phyloP scores from a whole-genome alignment of 2,888 invertebrate genomes.

The Caenorhabditis sp. region DNA sequence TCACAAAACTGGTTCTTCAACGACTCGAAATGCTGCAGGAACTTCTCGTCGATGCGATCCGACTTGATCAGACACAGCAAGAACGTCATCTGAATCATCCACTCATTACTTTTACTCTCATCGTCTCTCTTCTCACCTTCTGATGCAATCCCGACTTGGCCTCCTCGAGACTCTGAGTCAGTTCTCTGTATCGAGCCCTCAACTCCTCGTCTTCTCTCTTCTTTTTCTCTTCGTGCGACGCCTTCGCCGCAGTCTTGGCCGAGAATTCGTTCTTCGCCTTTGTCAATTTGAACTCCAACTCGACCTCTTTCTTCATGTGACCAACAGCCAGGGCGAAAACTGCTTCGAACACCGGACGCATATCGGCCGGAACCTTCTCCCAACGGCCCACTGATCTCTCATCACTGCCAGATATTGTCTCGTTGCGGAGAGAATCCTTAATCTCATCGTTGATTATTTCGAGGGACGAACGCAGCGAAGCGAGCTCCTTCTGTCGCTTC shows the following conservation, averaged over 20 bases:
- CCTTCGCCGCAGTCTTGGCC: conserved; percentile 12
- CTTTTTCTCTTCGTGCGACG: conserved; percentile 36
- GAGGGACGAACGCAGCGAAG: conserved; percentile 16
- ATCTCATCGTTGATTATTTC: conserved; percentile 45
- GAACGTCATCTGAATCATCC: conserved; percentile 28
- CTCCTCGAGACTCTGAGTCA: conserved; percentile 25
- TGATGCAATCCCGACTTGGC: conserved; percentile 41
- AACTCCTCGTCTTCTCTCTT: conserved; percentile 39
- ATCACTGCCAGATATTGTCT: conserved; percentile 29
- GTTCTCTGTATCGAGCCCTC: conserved; percentile 6
- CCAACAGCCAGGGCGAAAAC: conserved; percentile 28
- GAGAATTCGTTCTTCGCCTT: conserved; percentile 22
- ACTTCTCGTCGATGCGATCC: conserved; percentile 25
- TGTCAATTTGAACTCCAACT: conserved; percentile 31
- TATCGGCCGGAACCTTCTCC: conserved; percentile 47
- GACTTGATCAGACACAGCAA: conserved; percentile 32
- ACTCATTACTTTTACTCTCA: no score
- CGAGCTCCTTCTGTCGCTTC: conserved; percentile 25
- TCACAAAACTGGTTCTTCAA: conserved; percentile 49
- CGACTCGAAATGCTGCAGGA: conserved; percentile 40
- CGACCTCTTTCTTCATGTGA: conserved; percentile 33
- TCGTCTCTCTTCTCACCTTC: no score
- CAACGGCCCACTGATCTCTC: conserved; percentile 19
- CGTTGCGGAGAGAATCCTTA: conserved; percentile 50
- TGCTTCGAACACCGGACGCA: conserved; percentile 34